Base-by-base conservation (phyloP, 2,113 vertebrate genomes). In the Pontoporia blainvillei region DNA sequence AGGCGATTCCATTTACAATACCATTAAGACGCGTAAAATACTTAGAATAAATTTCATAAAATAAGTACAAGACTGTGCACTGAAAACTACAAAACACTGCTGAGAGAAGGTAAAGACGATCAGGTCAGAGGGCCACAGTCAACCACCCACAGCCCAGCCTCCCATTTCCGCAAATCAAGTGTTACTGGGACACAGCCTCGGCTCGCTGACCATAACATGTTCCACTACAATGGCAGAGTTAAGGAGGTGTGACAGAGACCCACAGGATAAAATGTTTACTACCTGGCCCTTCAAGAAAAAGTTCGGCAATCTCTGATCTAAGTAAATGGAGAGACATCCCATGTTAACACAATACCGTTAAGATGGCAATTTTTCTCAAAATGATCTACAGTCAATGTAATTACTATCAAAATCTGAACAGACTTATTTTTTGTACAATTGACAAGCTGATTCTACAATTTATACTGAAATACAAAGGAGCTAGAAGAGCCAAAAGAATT, bases 381-480 rank as follows among this genome's bases (percentile, higher is more conserved):
- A 73, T 91, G 9, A 79, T 73, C 46, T 25, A 78, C 13, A 83
- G 36, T 25, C 49, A 85, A 62, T 18, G 72, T 14, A 90, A 91
- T 90, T 41, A 34, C 52, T 90, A 62, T 23, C n/a, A 66, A 89
- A 94, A 89, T 69, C 31, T 10, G 61, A 67, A 72, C 1, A 39
- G 66, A 4, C 11, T 23, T 64, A 54, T 64, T 52, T 15, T 64
- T 31, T 31, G 17, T 82, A 89, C 86, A 92, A 88, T 1, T 31
- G 57, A 62, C 76, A 91, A 76, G 52, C 41, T 71, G 59, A 71
- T 57, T 86, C 34, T 76, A 90, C 94, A 85, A 88, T 69, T 61
- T 79, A 41, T 73, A 84, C 20, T 93, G 27, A 66, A 82, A 92
- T 27, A 92, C 57, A 76, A 91, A 89, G 57, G 52, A 90, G 23